These are phyloP conservation scores for Escarpia spicata DNA, from an alignment of 2,888 invertebrate genomes.

Conservation along the genomic window DNA sequence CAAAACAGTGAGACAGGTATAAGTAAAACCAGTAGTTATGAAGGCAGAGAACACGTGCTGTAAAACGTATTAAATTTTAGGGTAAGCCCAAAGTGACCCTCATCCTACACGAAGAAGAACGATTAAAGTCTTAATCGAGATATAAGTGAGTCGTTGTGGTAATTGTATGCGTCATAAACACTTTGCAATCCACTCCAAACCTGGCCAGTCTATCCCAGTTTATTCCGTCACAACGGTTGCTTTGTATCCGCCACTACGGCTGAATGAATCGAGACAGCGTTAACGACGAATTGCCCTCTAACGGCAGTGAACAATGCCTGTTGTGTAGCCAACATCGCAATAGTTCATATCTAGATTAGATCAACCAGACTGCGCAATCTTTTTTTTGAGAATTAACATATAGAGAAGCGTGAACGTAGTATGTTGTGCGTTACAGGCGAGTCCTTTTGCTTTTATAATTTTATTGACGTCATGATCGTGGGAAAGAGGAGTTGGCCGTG, in stretches of 20 bases:
- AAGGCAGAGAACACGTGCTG: too few relatives aligned
- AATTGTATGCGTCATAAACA: too few relatives aligned
- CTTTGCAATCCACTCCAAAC: neutral
- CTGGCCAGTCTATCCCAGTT: neutral
- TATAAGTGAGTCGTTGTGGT: too few relatives aligned
- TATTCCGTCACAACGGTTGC: neutral
- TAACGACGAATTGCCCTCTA: neutral
- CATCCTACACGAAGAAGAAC: neutral
- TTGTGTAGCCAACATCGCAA: neutral
- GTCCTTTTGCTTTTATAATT: neutral
- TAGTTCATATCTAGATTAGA: constrained; percentile 3
- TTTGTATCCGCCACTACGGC: neutral
- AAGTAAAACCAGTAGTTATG: too few relatives aligned
- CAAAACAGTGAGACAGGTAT: too few relatives aligned
- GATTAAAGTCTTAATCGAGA: neutral
- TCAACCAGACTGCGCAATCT: neutral
- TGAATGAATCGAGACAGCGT: neutral
- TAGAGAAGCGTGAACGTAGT: neutral
- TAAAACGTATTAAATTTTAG: too few relatives aligned
- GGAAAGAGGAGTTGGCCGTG: neutral
- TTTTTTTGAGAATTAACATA: neutral
- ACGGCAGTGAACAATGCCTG: neutral
- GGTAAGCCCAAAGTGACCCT: neutral
- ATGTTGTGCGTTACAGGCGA: neutral
- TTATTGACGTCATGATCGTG: neutral